Base-by-base conservation (phyloP, 2,797 vertebrate genomes). In the Serranus cabrilla region DNA sequence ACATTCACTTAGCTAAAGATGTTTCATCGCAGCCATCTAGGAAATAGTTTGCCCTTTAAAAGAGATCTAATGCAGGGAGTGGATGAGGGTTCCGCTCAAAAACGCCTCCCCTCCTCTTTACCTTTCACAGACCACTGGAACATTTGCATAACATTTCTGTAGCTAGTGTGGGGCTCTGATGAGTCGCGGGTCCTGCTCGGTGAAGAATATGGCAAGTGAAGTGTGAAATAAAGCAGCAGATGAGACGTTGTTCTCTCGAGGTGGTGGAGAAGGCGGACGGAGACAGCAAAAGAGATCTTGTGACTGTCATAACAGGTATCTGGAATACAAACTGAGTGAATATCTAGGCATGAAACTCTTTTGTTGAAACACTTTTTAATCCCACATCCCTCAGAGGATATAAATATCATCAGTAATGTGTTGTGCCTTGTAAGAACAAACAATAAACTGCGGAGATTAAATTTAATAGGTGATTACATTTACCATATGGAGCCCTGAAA, bases 161-260 rank as follows among this genome's bases (percentile, higher is more conserved):
- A 25, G 68, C 71, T 63, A 39, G 54, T 46, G 66, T 63, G 59
- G 42, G 67, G 61, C 76, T 82, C 56, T 82, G 82, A 89, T 80
- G 89, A 90, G 78, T 86, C 42, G 46, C 73, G 85, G 83, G 87
- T 82, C 81, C 75, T 46, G 78, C 72, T 79, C 83, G 27, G 59
- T 79, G 69, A 86, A 91, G 83, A 90, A 88, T 86, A 86, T 18
- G 71, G 52, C 82, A 89, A 93, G 89, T 88, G 80, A 84, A 90
- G 92, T 93, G 94, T 93, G 89, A 93, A 94, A 94, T 93, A 86
- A 91, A 89, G 86, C 69, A 66, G 86, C 63, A 77, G 81, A 88
- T 78, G 87, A 88, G 82, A 83, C 74, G 78, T 82, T 87, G 87
- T 87, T 83, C 82, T 78, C 55, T 62, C 18, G 25, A 9, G 2